A percentile compares a stretch with the other conserved stretches of the same genome.
These are phyloP conservation scores for Botrylloides violaceus DNA, from an alignment of 23 tunicate genomes.

Conservation along the genomic window DNA sequence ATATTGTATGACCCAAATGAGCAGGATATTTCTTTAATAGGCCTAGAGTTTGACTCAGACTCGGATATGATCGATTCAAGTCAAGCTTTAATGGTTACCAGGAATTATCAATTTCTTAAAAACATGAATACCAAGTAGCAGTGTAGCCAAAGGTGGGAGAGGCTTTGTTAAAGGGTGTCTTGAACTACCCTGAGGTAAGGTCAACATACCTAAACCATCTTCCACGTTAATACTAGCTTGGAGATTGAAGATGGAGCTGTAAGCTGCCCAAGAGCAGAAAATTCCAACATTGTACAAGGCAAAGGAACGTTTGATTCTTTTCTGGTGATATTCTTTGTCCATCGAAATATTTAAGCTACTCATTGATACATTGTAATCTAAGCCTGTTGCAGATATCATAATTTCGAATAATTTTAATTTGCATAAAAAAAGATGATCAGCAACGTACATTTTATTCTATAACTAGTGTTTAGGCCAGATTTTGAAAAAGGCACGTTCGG, in stretches of 20 bases:
- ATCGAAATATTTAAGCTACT: background rate
- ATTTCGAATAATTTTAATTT: too few species aligned
- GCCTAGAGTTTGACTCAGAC: background rate
- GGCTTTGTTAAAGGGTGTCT: too few species aligned
- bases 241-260: background rate
- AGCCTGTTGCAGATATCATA: background rate
- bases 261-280: background rate
- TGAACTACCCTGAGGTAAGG: too few species aligned
- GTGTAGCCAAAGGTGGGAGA: background rate
- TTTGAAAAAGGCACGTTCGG: too few species aligned
- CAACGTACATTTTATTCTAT: too few species aligned
- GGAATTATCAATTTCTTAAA: too few species aligned
- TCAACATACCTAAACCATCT: slow-evolving; percentile 15
- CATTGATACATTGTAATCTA: background rate
- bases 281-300: background rate
- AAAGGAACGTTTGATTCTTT: background rate
- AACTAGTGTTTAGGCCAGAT: too few species aligned
- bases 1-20: too few species aligned
- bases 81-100: background rate
- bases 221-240: slow-evolving; percentile 14
- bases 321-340: background rate
- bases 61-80: background rate
- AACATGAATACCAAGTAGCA: background rate
- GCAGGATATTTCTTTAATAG: background rate
- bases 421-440: too few species aligned